Evolutionary conservation across 2,113 vertebrate species (phyloP).

Genomic region (Oncorhynchus keta): DNA sequence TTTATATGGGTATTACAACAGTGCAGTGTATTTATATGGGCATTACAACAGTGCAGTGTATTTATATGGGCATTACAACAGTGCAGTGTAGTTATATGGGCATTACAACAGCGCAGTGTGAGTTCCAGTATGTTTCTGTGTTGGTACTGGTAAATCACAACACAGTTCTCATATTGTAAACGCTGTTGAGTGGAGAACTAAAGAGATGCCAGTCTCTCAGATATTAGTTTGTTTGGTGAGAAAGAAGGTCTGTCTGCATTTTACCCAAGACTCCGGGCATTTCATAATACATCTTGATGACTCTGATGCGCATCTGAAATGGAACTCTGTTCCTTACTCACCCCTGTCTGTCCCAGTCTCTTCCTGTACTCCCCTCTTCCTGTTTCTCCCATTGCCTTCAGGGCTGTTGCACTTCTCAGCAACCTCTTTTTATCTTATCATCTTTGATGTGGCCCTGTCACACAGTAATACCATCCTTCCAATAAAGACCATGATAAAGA

Average conservation of each 20-base stretch:
- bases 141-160: too few species aligned
- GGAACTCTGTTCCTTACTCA: too few species aligned
- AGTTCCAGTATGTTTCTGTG: not conserved
- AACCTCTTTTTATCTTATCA: conserved; percentile 40
- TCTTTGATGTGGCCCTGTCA: conserved; percentile 35
- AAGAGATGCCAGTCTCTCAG: not conserved
- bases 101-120: not conserved
- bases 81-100: too few species aligned
- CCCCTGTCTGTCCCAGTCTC: conserved; percentile 4
- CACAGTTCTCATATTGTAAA: too few species aligned
- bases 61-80: too few species aligned
- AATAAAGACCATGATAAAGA: conserved; percentile 46
- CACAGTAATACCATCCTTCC: conserved; percentile 60
- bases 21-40: too few species aligned
- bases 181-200: too few species aligned
- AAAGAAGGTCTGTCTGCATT: conserved; percentile 6
- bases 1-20: too few species aligned
- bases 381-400: conserved; percentile 1
- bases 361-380: not conserved
- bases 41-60: too few species aligned
- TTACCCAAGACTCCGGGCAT: not conserved
- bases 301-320: not conserved
- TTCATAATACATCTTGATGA: not conserved
- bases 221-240: conserved; percentile 48
- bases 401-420: not conserved